These are phyloP conservation scores for Leiothrix lutea DNA, from an alignment of 2,113 vertebrate genomes.

Conservation along the genomic window DNA sequence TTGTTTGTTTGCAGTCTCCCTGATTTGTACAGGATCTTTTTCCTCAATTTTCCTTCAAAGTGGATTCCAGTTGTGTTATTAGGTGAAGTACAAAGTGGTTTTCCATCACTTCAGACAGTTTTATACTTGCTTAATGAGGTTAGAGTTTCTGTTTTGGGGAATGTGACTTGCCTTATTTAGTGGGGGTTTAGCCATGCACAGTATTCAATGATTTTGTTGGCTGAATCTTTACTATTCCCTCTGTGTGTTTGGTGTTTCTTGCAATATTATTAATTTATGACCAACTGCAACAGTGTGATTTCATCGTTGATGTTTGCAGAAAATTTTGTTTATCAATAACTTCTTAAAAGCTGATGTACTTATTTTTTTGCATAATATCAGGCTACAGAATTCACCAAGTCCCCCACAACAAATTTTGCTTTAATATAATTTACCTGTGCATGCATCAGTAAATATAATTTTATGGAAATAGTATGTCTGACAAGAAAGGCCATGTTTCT, in stretches of 20 bases:
- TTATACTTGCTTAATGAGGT: slow-evolving; percentile 66
- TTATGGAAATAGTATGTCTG: not conserved
- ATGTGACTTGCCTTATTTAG: slow-evolving; percentile 48
- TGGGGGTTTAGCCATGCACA: slow-evolving; percentile 21
- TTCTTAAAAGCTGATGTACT: not conserved
- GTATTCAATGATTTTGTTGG: not conserved
- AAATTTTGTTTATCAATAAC: not conserved
- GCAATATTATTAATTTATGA: slow-evolving; percentile 15
- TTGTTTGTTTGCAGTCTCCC: slow-evolving; percentile 59
- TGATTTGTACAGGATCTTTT: slow-evolving; percentile 55
- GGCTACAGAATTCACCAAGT: not conserved
- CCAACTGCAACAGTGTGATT: not conserved
- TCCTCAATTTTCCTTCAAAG: slow-evolving; percentile 54
- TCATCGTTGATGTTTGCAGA: not conserved
- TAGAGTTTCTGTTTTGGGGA: slow-evolving; percentile 38
- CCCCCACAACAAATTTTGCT: not conserved
- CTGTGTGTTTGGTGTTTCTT: not conserved
- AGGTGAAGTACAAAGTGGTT: slow-evolving; percentile 49
- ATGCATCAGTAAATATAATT: not conserved
- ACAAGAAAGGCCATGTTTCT: not conserved
- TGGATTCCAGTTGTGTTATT: slow-evolving; percentile 59
- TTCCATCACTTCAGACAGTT: slow-evolving; percentile 66
- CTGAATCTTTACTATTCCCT: not conserved
- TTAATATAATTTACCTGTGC: not conserved
- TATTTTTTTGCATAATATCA: not conserved